These are phyloP conservation scores for Todus mexicanus DNA, from an alignment of 2,797 vertebrate species.

Conservation along the genomic window DNA sequence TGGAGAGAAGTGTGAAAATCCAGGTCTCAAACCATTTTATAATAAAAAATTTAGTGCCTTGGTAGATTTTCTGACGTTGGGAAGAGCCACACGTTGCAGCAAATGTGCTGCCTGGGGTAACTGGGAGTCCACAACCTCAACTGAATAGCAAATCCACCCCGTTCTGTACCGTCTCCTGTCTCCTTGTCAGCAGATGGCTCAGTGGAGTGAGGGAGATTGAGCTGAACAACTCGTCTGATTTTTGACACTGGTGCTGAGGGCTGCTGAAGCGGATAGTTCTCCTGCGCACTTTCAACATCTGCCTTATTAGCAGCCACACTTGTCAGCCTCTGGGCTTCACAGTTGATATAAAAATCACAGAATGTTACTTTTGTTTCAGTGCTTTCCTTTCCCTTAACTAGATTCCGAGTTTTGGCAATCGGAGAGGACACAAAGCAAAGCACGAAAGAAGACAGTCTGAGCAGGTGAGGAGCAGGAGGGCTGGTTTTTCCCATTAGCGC, in stretches of 20 bases:
- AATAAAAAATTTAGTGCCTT: background rate
- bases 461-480: constrained; percentile 68
- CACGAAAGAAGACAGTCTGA: constrained; percentile 75
- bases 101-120: background rate
- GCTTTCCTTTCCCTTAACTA: constrained; percentile 44
- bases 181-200: background rate
- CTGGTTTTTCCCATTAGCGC: background rate
- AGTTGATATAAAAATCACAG: background rate
- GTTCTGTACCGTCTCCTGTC: background rate
- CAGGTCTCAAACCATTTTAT: background rate
- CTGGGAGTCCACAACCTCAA: background rate
- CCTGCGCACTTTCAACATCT: background rate
- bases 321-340: background rate
- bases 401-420: constrained; percentile 86
- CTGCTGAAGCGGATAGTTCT: background rate
- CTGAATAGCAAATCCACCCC: background rate
- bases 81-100: background rate
- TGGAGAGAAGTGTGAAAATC: background rate
- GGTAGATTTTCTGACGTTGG: background rate
- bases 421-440: constrained; percentile 70
- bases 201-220: background rate
- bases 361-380: background rate
- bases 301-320: background rate
- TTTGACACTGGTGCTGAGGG: background rate
- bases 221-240: background rate